A percentile compares a stretch with the other conserved stretches of the same genome.
Conservation (phyloP, 2,888 invertebrate species). For the Melieria crassipennis region DNA sequence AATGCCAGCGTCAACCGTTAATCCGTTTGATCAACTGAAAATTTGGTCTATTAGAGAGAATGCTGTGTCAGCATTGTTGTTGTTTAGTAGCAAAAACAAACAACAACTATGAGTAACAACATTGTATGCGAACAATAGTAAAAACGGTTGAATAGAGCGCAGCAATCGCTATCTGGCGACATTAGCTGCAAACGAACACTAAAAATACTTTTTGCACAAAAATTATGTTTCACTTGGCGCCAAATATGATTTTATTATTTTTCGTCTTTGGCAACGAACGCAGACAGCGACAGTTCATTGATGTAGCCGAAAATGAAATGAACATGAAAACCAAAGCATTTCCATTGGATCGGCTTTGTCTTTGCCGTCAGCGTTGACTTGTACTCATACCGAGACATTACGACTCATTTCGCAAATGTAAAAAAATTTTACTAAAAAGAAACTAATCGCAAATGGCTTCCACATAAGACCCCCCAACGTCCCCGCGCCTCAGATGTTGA, state of each 20-base stretch:
- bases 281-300: slow-evolving; percentile 2
- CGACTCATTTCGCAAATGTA: slow-evolving; percentile 61
- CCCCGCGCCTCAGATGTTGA: slow-evolving; percentile 3
- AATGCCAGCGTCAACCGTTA: too few species aligned
- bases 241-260: slow-evolving; percentile 60
- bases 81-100: too few species aligned
- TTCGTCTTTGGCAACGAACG: slow-evolving; percentile 18
- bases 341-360: not conserved
- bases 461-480: too few species aligned
- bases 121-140: too few species aligned
- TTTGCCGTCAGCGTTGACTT: not conserved
- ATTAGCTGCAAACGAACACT: slow-evolving; percentile 41
- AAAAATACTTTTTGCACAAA: slow-evolving; percentile 49
- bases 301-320: not conserved
- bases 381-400: slow-evolving; percentile 41
- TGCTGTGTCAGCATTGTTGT: too few species aligned
- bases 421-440: slow-evolving; percentile 44
- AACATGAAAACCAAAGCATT: not conserved
- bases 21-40: too few species aligned
- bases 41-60: too few species aligned
- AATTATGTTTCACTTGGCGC: slow-evolving; percentile 53
- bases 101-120: too few species aligned
- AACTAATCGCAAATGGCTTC: slow-evolving; percentile 42
- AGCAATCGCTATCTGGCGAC: not conserved
- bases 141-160: not conserved